phyloP scores from a whole-genome alignment of 2,797 vertebrate genomes.

The Morelia viridis region DNA sequence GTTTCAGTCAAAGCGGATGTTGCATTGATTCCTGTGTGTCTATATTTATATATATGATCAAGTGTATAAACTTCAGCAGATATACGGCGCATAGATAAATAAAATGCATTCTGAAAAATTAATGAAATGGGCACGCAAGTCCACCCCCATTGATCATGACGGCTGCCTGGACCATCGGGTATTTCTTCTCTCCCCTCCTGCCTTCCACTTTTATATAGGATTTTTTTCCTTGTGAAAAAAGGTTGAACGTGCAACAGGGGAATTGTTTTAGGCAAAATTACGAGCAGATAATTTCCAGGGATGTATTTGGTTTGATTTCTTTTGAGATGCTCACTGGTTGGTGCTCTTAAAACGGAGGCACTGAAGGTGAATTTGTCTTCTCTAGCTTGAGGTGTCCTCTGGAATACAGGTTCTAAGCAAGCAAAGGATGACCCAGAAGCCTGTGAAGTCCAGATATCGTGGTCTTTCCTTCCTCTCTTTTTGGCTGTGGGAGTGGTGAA shows the following conservation, averaged over 20 bases:
- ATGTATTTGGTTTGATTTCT: background rate
- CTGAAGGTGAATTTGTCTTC: background rate
- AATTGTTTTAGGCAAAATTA: background rate
- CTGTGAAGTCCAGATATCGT: no score
- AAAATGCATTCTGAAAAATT: conserved; percentile 81
- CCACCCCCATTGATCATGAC: conserved; percentile 64
- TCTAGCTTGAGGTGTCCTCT: background rate
- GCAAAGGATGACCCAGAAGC: background rate
- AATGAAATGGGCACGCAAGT: conserved; percentile 76
- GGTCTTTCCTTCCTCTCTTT: background rate
- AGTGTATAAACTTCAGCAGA: conserved; percentile 79
- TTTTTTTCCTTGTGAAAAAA: background rate
- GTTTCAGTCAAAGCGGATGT: conserved; percentile 74
- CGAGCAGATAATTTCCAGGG: background rate
- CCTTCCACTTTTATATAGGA: background rate
- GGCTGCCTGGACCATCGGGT: conserved; percentile 69
- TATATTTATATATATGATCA: conserved; percentile 80
- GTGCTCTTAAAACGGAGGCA: background rate
- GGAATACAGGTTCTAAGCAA: background rate
- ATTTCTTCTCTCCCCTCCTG: conserved; percentile 51
- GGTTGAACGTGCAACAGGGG: no score
- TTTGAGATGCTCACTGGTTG: background rate
- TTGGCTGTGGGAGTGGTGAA: background rate
- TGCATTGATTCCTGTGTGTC: conserved; percentile 76
- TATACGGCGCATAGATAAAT: conserved; percentile 78